Percentiles rank a stretch among this genome's conserved stretches.
phyloP scores from a whole-genome alignment of 2,113 vertebrate species.

The Ploceus nigricollis region DNA sequence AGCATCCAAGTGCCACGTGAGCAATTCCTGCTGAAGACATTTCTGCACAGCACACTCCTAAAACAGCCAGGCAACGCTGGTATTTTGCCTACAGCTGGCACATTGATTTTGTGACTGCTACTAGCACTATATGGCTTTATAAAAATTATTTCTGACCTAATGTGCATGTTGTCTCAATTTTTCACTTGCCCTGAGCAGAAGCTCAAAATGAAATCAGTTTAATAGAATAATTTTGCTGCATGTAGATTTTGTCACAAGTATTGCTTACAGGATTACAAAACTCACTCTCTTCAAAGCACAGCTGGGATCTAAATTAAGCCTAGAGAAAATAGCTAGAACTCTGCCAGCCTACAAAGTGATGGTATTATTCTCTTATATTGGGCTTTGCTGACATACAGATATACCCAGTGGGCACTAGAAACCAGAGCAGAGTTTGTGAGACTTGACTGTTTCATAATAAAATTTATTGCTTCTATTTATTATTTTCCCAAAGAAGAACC shows the following conservation, averaged over 20 bases:
- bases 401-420: neutral
- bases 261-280: constrained; percentile 39
- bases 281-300: constrained; percentile 20
- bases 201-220: neutral
- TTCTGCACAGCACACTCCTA: neutral
- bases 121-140: neutral
- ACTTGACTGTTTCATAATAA: neutral
- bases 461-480: constrained; percentile 17
- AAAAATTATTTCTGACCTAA: constrained; percentile 30
- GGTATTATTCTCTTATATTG: neutral
- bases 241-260: neutral
- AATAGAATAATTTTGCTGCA: neutral
- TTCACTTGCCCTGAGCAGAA: neutral
- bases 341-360: constrained; percentile 17
- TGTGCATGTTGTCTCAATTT: neutral
- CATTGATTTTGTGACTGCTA: neutral
- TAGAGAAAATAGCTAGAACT: constrained; percentile 24
- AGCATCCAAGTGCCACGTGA: neutral
- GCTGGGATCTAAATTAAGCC: constrained; percentile 49
- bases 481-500: constrained; percentile 28
- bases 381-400: neutral
- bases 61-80: neutral
- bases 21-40: neutral
- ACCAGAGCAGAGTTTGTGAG: neutral
- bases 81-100: constrained; percentile 10